Base-by-base conservation (phyloP, 2,113 vertebrate species). In the Pituophis catenifer region DNA sequence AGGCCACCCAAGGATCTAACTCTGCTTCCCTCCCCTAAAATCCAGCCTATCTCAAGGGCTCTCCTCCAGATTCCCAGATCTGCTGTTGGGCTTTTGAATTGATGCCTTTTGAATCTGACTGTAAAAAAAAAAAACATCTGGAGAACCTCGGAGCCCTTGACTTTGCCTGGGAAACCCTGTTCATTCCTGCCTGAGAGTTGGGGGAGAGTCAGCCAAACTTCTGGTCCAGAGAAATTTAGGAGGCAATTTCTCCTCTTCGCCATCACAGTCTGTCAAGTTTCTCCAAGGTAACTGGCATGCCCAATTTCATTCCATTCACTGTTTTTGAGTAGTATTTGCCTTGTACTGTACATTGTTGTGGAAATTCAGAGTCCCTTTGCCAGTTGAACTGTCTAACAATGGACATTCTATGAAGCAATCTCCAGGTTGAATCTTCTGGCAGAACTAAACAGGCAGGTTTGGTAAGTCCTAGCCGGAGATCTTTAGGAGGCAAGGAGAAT, bases 321-420 rank as follows among this genome's bases (percentile, higher is more conserved):
- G 26, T 10, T 62, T 65, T 88, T 7, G 23, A 12, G 10, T 58
- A 12, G 10, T 48, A 3, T 1, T 1, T 7, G 11, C 21, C 26
- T 38, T 53, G 59, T 88, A n/a, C 21, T 52, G 0, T n/a, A 17
- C 38, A 44, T 29, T 54, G 17, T 15, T 57, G 33, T 5, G 65
- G 21, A n/a, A n/a, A 24, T 59, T 8, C 44, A 88, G 26, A 13
- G 6, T 8, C 33, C 8, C 6, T 15, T 29, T 23, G 88, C 33
- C 92, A 93, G 92, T 93, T 93, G 21, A 85, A 93, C 38, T 89
- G 92, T 12, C 65, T 90, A 55, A 23, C 53, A 5, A 50, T 85
- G 65, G 81, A 58, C 54, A 59, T 93, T 93, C 92, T 85, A 15
- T 85, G 21, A 29, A 52, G 10, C 62, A 11, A 3, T 2, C 21